These are phyloP conservation scores for Schizopygopsis pylzovi DNA, from an alignment of 2,797 vertebrate species.

Conservation along the genomic window DNA sequence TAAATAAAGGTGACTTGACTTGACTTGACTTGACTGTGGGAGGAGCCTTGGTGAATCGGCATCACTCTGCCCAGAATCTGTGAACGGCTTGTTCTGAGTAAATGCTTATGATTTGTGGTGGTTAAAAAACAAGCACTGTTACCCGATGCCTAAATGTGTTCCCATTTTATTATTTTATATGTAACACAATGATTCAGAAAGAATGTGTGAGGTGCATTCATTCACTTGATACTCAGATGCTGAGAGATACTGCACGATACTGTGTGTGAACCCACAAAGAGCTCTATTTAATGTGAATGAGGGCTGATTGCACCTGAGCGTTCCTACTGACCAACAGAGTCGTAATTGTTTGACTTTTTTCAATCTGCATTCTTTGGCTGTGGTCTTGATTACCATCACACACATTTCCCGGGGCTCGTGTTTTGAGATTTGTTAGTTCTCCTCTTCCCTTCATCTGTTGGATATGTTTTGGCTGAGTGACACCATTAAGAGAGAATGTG, in stretches of 20 bases:
- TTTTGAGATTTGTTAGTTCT: not conserved
- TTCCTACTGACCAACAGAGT: conserved; percentile 65
- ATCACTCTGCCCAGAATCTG: no score
- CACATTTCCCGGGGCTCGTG: conserved; percentile 41
- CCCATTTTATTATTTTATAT: conserved; percentile 12
- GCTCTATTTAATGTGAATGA: conserved; percentile 60
- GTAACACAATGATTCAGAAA: conserved; percentile 4
- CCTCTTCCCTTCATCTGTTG: not conserved
- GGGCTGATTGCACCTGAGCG: conserved; percentile 69
- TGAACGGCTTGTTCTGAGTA: no score
- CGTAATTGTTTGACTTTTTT: conserved; percentile 68
- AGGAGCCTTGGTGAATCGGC: no score
- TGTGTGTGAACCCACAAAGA: conserved; percentile 50
- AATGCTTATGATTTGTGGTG: no score
- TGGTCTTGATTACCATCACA: conserved; percentile 59
- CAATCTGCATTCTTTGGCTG: conserved; percentile 65
- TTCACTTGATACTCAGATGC: conserved; percentile 36
- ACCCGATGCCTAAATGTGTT: conserved; percentile 5
- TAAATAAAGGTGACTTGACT: no score
- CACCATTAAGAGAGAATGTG: conserved; percentile 5
- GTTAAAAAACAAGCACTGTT: not conserved
- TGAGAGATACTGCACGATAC: conserved; percentile 7
- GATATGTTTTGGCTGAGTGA: conserved; percentile 24
- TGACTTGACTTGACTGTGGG: no score
- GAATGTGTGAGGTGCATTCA: conserved; percentile 21